phyloP scores from a whole-genome alignment of 2,113 vertebrate species.

The Trinectes maculatus region DNA sequence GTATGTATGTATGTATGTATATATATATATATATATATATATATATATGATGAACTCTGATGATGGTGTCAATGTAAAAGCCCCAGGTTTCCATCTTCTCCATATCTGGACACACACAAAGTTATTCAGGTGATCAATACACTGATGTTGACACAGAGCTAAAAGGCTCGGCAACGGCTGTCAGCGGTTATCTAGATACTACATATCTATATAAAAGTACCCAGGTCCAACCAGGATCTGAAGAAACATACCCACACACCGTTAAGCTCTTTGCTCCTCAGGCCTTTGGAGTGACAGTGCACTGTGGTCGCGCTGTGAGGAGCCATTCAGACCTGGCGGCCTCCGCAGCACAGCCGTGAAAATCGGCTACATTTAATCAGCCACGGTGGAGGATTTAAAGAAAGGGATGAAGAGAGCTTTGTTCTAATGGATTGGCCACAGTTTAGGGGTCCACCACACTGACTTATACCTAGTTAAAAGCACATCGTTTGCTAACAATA shows the following conservation, averaged over 20 bases:
- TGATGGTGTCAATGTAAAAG: too few relatives aligned
- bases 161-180: too few relatives aligned
- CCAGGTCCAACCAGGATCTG: neutral
- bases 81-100: too few relatives aligned
- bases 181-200: too few relatives aligned
- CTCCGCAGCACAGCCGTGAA: constrained; percentile 71
- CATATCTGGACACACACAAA: too few relatives aligned
- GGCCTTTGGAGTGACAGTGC: constrained; percentile 56
- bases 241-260: neutral
- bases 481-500: constrained; percentile 60
- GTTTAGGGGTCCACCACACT: constrained; percentile 65
- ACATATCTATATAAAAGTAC: neutral
- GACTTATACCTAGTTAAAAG: constrained; percentile 70
- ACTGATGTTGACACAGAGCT: too few relatives aligned
- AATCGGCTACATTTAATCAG: constrained; percentile 81
- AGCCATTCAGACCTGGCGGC: constrained; percentile 68
- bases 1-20: too few relatives aligned
- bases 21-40: too few relatives aligned
- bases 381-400: constrained; percentile 74
- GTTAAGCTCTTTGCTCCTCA: constrained; percentile 8
- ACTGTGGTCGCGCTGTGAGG: constrained; percentile 56
- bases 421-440: constrained; percentile 80
- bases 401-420: constrained; percentile 76
- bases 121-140: too few relatives aligned
- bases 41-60: too few relatives aligned